Conservation (phyloP, 2,113 vertebrate species). For the Bettongia penicillata region DNA sequence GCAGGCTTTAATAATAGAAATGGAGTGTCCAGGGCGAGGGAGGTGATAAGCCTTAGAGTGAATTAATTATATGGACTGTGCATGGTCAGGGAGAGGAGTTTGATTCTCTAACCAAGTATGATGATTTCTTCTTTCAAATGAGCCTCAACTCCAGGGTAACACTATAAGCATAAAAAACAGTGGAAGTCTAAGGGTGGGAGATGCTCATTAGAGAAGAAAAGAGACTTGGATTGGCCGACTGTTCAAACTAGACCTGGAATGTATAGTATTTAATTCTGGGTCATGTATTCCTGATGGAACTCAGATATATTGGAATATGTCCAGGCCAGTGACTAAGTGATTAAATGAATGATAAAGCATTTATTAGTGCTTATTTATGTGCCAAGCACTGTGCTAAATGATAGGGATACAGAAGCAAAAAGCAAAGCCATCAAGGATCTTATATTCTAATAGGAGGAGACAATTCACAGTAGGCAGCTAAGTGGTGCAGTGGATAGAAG, state of each 20-base stretch:
- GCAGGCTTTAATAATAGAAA: not conserved
- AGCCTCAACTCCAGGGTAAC: not conserved
- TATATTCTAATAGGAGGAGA: not conserved
- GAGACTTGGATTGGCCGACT: not conserved
- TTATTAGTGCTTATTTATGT: not conserved
- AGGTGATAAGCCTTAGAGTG: not conserved
- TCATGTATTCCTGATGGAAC: not conserved
- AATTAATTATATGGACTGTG: not conserved
- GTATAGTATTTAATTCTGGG: not conserved
- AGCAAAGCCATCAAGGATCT: not conserved
- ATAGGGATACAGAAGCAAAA: not conserved
- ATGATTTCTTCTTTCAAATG: not conserved
- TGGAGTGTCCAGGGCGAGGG: not conserved
- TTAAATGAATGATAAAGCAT: not conserved
- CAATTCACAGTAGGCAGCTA: too few species aligned
- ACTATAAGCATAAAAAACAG: not conserved
- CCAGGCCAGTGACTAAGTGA: not conserved
- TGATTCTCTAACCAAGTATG: not conserved
- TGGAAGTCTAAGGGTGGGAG: not conserved
- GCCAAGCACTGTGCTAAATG: not conserved
- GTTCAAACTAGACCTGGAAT: not conserved
- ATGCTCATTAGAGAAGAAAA: not conserved
- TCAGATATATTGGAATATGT: not conserved
- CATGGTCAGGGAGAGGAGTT: not conserved
- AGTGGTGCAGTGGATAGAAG: too few species aligned